Evolutionary conservation across 2,888 invertebrate genomes (phyloP).

Genomic region (Hypena proboscidalis): DNA sequence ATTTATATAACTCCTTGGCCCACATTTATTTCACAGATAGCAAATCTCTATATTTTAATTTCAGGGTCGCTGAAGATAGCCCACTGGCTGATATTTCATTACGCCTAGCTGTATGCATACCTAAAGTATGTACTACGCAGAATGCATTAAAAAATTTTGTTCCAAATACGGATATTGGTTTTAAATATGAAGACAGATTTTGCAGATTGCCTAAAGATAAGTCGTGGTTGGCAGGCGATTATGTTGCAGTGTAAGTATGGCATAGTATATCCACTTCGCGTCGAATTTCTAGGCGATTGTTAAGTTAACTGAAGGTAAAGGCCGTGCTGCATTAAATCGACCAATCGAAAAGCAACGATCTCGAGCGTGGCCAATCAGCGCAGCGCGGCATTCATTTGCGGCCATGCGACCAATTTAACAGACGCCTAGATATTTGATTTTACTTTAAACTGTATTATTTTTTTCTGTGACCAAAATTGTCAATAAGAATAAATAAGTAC

Average conservation of each 20-base stretch:
- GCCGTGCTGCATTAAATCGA: too few species aligned
- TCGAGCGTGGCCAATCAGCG: too few species aligned
- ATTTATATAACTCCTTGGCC: too few species aligned
- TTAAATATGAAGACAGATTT: slow-evolving; percentile 53
- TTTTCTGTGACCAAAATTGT: too few species aligned
- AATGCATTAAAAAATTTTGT: slow-evolving; percentile 52
- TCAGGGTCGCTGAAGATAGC: slow-evolving; percentile 12
- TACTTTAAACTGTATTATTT: too few species aligned
- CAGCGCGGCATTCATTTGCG: too few species aligned
- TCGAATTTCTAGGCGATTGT: too few species aligned
- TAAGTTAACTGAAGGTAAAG: too few species aligned
- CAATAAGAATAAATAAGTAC: too few species aligned
- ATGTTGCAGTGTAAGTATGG: slow-evolving; percentile 66
- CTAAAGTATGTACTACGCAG: slow-evolving; percentile 61
- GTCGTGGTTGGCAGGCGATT: slow-evolving; percentile 67
- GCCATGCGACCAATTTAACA: too few species aligned
- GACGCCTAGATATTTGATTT: too few species aligned
- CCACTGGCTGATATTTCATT: slow-evolving; percentile 29
- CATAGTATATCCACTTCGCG: background rate
- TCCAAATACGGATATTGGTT: slow-evolving; percentile 42
- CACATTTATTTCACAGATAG: background rate
- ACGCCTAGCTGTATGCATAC: slow-evolving; percentile 62
- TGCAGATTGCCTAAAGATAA: slow-evolving; percentile 71
- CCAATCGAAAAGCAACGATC: too few species aligned
- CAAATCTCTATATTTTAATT: background rate